Evolutionary conservation across 2,888 invertebrate genomes (phyloP).

Genomic region (Abrostola tripartita): DNA sequence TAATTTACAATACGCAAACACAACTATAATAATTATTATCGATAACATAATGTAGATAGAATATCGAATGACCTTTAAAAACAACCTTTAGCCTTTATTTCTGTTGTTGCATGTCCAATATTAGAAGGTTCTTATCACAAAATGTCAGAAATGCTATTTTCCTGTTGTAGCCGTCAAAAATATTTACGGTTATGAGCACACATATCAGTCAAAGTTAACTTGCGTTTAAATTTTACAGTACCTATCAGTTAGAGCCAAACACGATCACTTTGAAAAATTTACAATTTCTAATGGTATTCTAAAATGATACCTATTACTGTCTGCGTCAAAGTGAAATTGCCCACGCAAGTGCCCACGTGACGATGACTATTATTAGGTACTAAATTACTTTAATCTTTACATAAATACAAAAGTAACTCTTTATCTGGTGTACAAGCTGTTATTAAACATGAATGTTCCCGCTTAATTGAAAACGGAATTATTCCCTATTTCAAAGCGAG

Average conservation of each 20-base stretch:
- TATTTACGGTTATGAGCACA: conserved; percentile 2
- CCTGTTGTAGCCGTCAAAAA: background rate
- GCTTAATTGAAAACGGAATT: no score
- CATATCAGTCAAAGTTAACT: conserved; percentile 7
- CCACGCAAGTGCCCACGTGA: background rate
- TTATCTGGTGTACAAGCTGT: no score
- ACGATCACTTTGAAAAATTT: background rate
- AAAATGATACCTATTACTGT: background rate
- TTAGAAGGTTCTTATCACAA: background rate
- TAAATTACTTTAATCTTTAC: no score
- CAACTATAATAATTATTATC: no score
- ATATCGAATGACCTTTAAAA: background rate
- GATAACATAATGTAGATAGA: background rate
- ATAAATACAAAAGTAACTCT: background rate
- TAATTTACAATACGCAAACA: no score
- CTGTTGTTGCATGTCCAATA: background rate
- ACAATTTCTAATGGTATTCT: background rate
- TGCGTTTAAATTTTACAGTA: conserved; percentile 4
- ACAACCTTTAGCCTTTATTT: background rate
- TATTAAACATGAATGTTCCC: no score
- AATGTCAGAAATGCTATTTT: background rate
- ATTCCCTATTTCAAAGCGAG: no score
- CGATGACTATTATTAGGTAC: no score
- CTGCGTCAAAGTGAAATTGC: background rate
- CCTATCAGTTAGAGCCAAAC: background rate